These are phyloP conservation scores for Corythaixoides concolor DNA, from an alignment of 2,113 vertebrate genomes.

Conservation along the genomic window DNA sequence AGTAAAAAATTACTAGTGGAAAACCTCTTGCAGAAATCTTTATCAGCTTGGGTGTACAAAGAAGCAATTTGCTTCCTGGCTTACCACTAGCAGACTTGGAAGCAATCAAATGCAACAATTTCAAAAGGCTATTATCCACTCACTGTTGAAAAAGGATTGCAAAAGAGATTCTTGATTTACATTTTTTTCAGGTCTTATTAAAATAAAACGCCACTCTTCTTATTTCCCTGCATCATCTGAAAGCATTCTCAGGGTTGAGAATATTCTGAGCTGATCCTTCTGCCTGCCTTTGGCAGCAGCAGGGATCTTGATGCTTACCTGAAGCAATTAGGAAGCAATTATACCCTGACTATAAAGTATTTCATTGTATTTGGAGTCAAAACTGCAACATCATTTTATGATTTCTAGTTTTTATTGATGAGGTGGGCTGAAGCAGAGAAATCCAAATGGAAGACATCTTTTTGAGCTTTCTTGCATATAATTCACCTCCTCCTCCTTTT, in stretches of 20 bases:
- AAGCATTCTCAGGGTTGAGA: background rate
- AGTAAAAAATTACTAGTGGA: background rate
- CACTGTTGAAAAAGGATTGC: background rate
- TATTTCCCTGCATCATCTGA: background rate
- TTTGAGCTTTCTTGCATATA: background rate
- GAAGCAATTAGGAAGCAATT: background rate
- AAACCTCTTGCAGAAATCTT: constrained; percentile 11
- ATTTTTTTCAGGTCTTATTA: background rate
- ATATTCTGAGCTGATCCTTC: background rate
- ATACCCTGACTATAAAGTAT: background rate
- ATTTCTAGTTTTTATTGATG: background rate
- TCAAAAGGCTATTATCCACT: constrained; percentile 28
- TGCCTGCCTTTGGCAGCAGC: background rate
- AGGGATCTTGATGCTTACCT: background rate
- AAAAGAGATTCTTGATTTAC: background rate
- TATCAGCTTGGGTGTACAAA: background rate
- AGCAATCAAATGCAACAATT: constrained; percentile 22
- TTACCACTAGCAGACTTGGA: background rate
- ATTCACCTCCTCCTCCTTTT: background rate
- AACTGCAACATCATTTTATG: background rate
- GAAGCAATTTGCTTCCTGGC: constrained; percentile 37
- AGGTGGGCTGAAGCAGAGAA: background rate
- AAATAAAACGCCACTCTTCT: background rate
- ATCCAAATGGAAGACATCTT: background rate
- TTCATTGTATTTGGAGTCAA: background rate